Evolutionary conservation across 2,113 vertebrate species (phyloP).

Genomic region (Piprites chloris): DNA sequence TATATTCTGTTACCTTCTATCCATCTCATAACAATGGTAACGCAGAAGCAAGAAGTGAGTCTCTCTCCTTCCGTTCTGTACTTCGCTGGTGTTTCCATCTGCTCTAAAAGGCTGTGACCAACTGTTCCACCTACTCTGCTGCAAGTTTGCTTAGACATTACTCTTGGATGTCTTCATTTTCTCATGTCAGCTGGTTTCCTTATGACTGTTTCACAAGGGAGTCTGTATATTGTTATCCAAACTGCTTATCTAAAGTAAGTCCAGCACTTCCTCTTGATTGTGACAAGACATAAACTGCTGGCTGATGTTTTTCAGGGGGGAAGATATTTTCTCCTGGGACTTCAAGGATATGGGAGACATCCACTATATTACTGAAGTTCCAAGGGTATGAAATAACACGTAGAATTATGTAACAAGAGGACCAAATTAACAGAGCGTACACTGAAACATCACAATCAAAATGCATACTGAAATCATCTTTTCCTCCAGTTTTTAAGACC

Average conservation of each 20-base stretch:
- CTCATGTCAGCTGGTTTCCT: background rate
- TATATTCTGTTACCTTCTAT: background rate
- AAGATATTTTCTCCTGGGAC: background rate
- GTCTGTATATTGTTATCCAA: background rate
- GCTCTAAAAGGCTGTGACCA: background rate
- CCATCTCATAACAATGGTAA: background rate
- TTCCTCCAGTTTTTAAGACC: background rate
- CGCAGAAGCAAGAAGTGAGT: accelerated
- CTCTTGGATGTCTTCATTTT: background rate
- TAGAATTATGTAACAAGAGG: background rate
- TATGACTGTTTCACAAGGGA: background rate
- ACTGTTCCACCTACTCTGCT: background rate
- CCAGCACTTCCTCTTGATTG: background rate
- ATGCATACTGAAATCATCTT: background rate
- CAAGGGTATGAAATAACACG: background rate
- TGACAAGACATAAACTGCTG: background rate
- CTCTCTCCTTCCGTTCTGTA: background rate
- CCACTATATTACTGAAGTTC: background rate
- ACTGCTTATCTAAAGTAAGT: background rate
- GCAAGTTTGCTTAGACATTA: background rate
- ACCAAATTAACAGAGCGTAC: background rate
- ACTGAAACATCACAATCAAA: background rate
- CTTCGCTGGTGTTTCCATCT: background rate
- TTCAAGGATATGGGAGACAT: background rate
- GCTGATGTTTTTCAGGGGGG: background rate